Percentiles rank a stretch among this genome's conserved stretches.
These are phyloP conservation scores for Tineola bisselliella DNA, from an alignment of 2,888 invertebrate genomes.

Conservation along the genomic window DNA sequence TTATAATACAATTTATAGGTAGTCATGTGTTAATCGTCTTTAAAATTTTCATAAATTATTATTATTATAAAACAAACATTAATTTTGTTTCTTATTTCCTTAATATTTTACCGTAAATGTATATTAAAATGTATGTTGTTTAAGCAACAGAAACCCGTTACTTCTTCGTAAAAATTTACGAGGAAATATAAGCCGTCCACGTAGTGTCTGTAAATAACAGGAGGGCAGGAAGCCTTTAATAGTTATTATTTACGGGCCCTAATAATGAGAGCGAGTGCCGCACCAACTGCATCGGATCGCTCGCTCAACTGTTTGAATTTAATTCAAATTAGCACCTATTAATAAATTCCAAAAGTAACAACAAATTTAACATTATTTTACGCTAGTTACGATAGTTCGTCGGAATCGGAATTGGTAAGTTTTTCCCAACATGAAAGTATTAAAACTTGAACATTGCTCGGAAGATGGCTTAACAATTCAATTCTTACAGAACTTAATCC, in stretches of 20 bases:
- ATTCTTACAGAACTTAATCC: conserved; percentile 2
- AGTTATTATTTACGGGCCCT: conserved; percentile 58
- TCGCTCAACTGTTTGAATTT: background rate
- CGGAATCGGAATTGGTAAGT: background rate
- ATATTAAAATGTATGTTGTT: background rate
- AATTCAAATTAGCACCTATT: background rate
- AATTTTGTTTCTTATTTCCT: no score
- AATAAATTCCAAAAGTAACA: background rate
- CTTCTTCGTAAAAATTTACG: conserved; percentile 11
- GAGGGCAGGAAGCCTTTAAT: conserved; percentile 29
- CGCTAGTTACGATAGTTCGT: background rate
- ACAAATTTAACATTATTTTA: background rate
- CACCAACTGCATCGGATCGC: background rate
- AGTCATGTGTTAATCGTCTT: background rate
- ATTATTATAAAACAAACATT: no score
- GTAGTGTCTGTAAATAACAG: conserved; percentile 15
- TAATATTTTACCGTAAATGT: background rate
- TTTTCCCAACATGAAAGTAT: conserved; percentile 1
- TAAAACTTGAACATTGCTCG: conserved; percentile 3
- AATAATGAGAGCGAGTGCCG: conserved; percentile 30
- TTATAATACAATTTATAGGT: background rate
- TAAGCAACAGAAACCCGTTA: background rate
- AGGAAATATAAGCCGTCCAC: conserved; percentile 13
- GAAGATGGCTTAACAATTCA: conserved; percentile 7
- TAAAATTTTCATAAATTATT: background rate